Evolutionary conservation across 2,797 vertebrate genomes (phyloP).

Genomic region (Peromyscus aztecus): DNA sequence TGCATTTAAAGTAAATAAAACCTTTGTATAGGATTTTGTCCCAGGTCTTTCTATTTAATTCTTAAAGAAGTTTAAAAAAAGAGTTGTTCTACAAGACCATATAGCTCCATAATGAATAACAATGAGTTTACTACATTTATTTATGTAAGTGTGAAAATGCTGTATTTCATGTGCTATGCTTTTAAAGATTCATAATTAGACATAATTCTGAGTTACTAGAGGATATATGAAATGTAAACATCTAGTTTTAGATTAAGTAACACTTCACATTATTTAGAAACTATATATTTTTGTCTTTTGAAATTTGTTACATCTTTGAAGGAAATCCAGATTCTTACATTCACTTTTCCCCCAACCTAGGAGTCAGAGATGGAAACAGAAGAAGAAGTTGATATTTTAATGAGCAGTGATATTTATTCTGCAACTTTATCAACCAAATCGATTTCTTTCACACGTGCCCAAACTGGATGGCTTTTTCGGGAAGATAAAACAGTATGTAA

Average conservation of each 20-base stretch:
- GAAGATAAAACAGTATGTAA: conserved; percentile 97
- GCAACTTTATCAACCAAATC: conserved; percentile 99
- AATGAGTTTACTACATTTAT: background rate
- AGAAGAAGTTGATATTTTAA: conserved; percentile 99
- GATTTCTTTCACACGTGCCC: conserved; percentile 97
- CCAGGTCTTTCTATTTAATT: conserved; percentile 36
- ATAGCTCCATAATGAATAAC: background rate
- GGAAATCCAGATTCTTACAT: conserved; percentile 49
- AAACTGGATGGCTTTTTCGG: conserved; percentile 98
- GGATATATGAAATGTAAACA: background rate
- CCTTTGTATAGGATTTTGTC: conserved; percentile 6
- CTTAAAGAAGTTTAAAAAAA: conserved; percentile 31
- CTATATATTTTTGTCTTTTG: conserved; percentile 39
- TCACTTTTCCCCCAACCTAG: conserved; percentile 85
- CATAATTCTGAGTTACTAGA: conserved; percentile 45
- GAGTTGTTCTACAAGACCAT: background rate
- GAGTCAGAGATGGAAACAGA: conserved; percentile 99
- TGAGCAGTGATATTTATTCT: conserved; percentile 99
- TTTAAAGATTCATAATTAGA: conserved; percentile 38
- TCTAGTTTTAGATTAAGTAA: conserved; percentile 45
- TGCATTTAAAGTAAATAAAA: conserved; percentile 10
- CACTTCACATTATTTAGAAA: conserved; percentile 14
- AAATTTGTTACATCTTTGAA: conserved; percentile 40
- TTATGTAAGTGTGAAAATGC: background rate
- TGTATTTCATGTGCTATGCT: background rate